Percentiles rank a stretch among this genome's conserved stretches.
Conservation (phyloP, 2,888 invertebrate genomes). For the Dilophus febrilis region DNA sequence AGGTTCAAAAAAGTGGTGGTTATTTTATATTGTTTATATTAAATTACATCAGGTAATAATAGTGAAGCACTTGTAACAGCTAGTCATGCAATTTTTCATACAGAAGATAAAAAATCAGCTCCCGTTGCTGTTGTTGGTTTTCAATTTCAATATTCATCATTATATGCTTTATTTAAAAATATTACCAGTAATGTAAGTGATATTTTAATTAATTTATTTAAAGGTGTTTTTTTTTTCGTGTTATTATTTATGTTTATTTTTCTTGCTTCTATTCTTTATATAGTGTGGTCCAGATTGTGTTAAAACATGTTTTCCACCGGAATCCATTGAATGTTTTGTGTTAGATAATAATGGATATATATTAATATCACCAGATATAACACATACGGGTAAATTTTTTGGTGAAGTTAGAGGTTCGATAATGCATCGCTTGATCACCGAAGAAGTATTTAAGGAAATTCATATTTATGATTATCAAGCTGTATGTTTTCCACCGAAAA, state of each 20-base stretch:
- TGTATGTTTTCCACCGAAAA: conserved; percentile 59
- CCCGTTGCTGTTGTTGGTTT: conserved; percentile 57
- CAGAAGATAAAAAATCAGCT: conserved; percentile 38
- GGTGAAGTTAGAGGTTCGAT: conserved; percentile 66
- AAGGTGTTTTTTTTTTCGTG: too few relatives aligned
- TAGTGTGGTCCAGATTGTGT: conserved; percentile 23
- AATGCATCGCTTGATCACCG: conserved; percentile 55
- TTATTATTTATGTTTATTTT: too few relatives aligned
- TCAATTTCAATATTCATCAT: conserved; percentile 63
- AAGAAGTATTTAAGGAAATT: conserved; percentile 57
- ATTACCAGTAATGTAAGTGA: conserved; percentile 53
- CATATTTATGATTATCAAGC: conserved; percentile 77
- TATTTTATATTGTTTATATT: background rate
- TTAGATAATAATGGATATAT: conserved; percentile 83
- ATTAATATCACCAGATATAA: conserved; percentile 52
- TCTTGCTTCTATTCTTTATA: too few relatives aligned
- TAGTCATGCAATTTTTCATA: conserved; percentile 64
- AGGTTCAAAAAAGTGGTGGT: background rate
- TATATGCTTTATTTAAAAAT: conserved; percentile 60
- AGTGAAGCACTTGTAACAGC: conserved; percentile 62
- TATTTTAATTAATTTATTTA: conserved; percentile 4
- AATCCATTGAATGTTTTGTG: conserved; percentile 59
- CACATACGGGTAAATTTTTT: conserved; percentile 69
- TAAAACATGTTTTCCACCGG: conserved; percentile 43
- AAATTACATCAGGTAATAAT: conserved; percentile 20